Conservation (phyloP, 2,113 vertebrate genomes). For the Phainopepla nitens region DNA sequence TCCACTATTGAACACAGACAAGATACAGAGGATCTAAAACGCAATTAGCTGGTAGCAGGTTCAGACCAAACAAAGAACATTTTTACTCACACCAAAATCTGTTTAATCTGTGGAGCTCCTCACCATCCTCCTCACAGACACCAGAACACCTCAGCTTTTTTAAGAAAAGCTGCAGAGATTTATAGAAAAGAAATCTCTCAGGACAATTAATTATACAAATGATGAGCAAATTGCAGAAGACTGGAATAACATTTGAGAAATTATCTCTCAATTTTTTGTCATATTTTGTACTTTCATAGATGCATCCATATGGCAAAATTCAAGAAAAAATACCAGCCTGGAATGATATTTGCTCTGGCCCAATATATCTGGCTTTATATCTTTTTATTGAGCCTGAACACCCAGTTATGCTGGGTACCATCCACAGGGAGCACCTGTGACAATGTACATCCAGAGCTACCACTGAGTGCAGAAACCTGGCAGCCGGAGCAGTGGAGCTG, state of each 20-base stretch:
- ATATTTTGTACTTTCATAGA: not conserved
- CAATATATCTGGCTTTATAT: not conserved
- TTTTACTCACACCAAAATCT: not conserved
- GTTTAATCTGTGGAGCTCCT: not conserved
- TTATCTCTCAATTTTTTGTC: not conserved
- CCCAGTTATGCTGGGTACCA: not conserved
- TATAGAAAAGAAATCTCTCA: not conserved
- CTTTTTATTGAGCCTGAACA: not conserved
- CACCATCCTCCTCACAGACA: not conserved
- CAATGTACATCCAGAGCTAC: not conserved
- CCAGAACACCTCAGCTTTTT: not conserved
- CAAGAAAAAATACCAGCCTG: not conserved
- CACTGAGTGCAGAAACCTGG: not conserved
- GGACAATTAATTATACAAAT: not conserved
- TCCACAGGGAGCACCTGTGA: not conserved
- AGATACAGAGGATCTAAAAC: not conserved
- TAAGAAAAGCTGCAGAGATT: not conserved
- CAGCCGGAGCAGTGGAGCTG: not conserved
- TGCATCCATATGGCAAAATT: not conserved
- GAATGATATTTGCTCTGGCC: not conserved
- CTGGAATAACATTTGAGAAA: not conserved
- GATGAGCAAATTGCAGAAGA: not conserved
- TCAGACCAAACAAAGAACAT: not conserved
- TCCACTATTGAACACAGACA: not conserved
- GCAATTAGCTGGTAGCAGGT: not conserved